Evolutionary conservation across 2,797 vertebrate genomes (phyloP).

Genomic region (Paramormyrops hopkinsi): DNA sequence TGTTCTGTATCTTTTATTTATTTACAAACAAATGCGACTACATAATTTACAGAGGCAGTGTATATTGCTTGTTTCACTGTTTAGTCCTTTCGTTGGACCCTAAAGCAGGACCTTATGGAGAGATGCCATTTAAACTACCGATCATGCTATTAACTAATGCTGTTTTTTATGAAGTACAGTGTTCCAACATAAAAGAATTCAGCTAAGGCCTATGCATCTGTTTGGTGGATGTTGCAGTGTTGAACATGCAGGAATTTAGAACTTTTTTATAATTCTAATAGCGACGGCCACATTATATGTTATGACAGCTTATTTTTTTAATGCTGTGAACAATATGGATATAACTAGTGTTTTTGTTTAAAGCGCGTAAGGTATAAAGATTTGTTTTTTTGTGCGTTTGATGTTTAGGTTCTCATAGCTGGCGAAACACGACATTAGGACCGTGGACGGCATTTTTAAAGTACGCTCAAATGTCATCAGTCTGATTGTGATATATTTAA

Average conservation of each 20-base stretch:
- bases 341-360: neutral
- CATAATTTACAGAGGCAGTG: neutral
- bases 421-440: slow-evolving; percentile 6
- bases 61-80: neutral
- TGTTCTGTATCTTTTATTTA: slow-evolving; percentile 22
- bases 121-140: neutral
- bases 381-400: neutral
- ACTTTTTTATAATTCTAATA: slow-evolving; percentile 6
- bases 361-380: neutral
- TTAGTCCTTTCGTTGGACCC: neutral
- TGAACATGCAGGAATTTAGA: slow-evolving; percentile 14
- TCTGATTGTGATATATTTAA: slow-evolving; percentile 23
- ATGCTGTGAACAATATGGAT: neutral
- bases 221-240: neutral
- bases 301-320: neutral
- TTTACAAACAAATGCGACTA: slow-evolving; percentile 23
- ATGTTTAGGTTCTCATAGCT: slow-evolving; percentile 4
- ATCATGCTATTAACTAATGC: slow-evolving; percentile 3
- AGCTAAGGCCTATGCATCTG: neutral
- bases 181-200: neutral
- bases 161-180: slow-evolving; percentile 13
- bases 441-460: neutral
- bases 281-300: neutral
- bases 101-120: neutral
- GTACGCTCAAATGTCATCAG: slow-evolving; percentile 18